Conservation (phyloP, 2,113 vertebrate species). For the Phodopus roborovskii region DNA sequence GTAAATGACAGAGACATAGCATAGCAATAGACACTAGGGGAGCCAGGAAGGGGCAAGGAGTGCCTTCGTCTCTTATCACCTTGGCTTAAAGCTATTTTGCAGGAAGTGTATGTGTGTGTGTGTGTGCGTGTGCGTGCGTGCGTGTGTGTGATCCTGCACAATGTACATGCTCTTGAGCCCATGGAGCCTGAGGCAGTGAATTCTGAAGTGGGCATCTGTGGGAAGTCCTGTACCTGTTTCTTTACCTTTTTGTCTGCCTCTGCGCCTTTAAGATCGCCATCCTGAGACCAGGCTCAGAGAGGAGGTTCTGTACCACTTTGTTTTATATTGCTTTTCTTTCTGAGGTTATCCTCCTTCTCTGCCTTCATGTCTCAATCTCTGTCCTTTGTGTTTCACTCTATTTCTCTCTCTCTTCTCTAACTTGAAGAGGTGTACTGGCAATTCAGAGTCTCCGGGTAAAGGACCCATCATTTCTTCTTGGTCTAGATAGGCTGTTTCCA, state of each 20-base stretch:
- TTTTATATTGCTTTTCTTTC: background rate
- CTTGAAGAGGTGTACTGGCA: background rate
- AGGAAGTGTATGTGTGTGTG: background rate
- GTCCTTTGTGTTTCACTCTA: background rate
- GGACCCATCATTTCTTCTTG: background rate
- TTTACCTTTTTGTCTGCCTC: background rate
- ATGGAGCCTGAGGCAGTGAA: background rate
- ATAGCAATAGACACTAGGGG: background rate
- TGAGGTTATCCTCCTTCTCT: background rate
- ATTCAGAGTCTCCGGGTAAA: background rate
- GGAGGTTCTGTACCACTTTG: no score
- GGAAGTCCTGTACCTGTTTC: background rate
- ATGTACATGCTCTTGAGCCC: background rate
- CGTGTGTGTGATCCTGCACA: background rate
- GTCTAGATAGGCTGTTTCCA: background rate
- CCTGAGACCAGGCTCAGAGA: background rate
- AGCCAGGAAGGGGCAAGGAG: no score
- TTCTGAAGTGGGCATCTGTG: accelerated
- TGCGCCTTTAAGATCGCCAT: no score
- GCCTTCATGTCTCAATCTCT: background rate
- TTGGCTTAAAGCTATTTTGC: background rate
- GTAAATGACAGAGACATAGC: background rate
- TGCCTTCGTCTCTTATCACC: background rate
- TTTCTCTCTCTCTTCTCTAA: background rate
- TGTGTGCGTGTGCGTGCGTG: background rate